Evolutionary conservation across 2,888 invertebrate species (phyloP), one percentile per base, ranked within the genome.

Genomic region (Acleris holmiana): DNA sequence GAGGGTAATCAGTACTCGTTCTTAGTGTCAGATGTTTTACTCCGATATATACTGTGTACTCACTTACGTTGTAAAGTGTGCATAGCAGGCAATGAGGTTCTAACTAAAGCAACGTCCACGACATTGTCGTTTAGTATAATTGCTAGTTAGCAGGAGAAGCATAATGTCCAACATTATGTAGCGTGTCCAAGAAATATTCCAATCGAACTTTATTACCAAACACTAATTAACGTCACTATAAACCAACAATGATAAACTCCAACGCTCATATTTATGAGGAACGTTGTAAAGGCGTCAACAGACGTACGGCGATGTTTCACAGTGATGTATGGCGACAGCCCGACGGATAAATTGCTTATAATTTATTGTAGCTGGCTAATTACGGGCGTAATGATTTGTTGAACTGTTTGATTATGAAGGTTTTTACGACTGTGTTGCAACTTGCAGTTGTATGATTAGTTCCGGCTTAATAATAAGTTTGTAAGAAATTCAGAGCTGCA

Each of bases 311-410:
- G 79, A 77, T 74, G 77, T 76, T 75, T 76, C 76, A 74, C 71
- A 72, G 82, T 91, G 91, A 91, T 91, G 84, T 86, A 91, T 88
- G 84, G 83, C 80, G 91, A 90, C 91, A 88, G 85, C 86, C 85
- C 75, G 90, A 89, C 91, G 86, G 86, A 91, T 91, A 90, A 91
- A 91, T 91, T 89, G 88, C 90, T 87, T 81, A 88, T 86, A 90
- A 91, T 91, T 91, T 91, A 91, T 89, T 82, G 83, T 80, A 75
- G 75, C 76, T 76, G 76, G 82, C 87, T 89, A 89, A 89, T 89
- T 88, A 88, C 83, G 73, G 56, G 63, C 75, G 79, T 49, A 49
- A 57, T 64, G 64, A 64, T 64, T 64, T 64, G 64, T 49, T 8
- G 57, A 21, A n/a, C 40, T 35, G 15, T 18, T 13, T 18, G 17